Percentiles rank a stretch among this genome's conserved stretches.
Conservation (phyloP, 2,113 vertebrate species). For the Atlantisia rogersi region DNA sequence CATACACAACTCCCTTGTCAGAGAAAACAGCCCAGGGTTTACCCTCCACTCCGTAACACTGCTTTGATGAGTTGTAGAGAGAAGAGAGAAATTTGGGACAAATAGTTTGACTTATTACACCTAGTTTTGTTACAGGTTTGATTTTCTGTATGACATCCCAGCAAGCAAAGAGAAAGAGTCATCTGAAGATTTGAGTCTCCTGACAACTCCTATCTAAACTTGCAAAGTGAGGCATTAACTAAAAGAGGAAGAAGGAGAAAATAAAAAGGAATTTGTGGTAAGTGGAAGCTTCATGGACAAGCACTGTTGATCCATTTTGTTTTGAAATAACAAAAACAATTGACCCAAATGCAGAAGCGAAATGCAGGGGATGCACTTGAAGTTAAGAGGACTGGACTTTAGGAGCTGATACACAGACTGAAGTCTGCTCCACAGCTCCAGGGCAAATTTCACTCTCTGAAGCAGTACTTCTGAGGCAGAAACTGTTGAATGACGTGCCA, state of each 20-base stretch:
- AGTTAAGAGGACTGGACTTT: not conserved
- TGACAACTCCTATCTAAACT: not conserved
- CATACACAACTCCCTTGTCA: not conserved
- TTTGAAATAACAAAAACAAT: not conserved
- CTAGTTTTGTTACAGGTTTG: not conserved
- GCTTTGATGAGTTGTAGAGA: not conserved
- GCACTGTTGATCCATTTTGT: not conserved
- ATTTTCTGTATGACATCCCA: not conserved
- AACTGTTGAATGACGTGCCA: not conserved
- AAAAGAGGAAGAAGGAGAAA: not conserved
- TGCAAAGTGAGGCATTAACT: not conserved
- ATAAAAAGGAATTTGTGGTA: not conserved
- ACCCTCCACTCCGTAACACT: not conserved
- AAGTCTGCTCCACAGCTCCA: not conserved
- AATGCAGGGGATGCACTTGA: not conserved
- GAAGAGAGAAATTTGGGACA: not conserved
- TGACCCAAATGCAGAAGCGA: not conserved
- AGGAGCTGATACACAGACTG: not conserved
- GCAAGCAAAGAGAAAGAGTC: not conserved
- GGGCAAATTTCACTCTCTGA: not conserved
- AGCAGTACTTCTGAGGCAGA: not conserved
- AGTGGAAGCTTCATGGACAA: not conserved
- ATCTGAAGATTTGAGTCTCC: not conserved
- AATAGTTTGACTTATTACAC: not conserved
- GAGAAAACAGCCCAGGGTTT: not conserved